These are phyloP conservation scores for Peromyscus californicus DNA, from an alignment of 2,113 vertebrate species.

Conservation along the genomic window DNA sequence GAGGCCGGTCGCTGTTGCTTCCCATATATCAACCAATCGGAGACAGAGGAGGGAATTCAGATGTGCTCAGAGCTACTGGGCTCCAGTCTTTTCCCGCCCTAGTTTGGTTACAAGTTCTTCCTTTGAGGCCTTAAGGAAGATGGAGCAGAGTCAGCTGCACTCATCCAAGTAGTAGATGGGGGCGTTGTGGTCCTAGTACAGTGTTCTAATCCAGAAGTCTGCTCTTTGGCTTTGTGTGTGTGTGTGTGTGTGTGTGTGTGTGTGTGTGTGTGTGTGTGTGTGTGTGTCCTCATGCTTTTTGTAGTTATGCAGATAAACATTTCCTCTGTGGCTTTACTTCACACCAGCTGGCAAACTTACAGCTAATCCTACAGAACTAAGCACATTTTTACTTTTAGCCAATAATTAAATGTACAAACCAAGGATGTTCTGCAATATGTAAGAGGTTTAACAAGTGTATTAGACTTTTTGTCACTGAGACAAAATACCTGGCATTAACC, in stretches of 20 bases:
- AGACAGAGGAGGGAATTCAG: conserved; percentile 76
- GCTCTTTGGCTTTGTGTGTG: not conserved
- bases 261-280: not conserved
- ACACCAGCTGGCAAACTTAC: not conserved
- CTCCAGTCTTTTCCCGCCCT: conserved; percentile 35
- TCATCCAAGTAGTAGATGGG: not conserved
- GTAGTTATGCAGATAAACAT: not conserved
- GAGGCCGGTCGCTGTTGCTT: not conserved
- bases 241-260: not conserved
- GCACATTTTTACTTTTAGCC: conserved; percentile 21
- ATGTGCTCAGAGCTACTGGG: not conserved
- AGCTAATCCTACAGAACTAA: not conserved
- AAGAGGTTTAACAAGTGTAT: not conserved
- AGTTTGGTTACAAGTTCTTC: conserved; percentile 16
- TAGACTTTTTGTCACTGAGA: not conserved
- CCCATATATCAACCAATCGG: conserved; percentile 69
- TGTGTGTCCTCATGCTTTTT: not conserved
- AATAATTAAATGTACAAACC: not conserved
- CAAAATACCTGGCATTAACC: not conserved
- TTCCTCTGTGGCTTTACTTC: conserved; percentile 59
- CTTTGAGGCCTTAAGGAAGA: not conserved
- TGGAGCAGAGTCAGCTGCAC: not conserved
- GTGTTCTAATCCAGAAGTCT: not conserved
- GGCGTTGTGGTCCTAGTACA: not conserved
- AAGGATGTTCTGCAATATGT: not conserved